These are phyloP conservation scores for Elachura formosa DNA, from an alignment of 2,113 vertebrate species.

Conservation along the genomic window DNA sequence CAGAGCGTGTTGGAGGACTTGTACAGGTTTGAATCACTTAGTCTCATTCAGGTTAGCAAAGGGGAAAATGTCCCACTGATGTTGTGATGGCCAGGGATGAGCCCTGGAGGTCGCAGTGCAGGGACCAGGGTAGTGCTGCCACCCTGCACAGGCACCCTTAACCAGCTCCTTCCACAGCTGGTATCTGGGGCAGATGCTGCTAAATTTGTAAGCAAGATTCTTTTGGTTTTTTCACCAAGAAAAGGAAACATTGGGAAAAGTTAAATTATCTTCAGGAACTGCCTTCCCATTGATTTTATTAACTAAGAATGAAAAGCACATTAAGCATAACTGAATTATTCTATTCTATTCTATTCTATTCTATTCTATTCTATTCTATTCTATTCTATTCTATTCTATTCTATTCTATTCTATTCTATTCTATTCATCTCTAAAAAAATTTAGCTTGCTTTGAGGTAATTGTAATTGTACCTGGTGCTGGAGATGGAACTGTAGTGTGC, in stretches of 20 bases:
- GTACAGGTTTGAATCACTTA: not conserved
- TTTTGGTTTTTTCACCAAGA: not conserved
- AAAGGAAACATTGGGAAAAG: not conserved
- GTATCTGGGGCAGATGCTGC: not conserved
- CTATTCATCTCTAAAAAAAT: not conserved
- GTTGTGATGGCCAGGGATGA: not conserved
- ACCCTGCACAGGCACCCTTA: not conserved
- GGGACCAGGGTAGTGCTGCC: not conserved
- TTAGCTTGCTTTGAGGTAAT: not conserved
- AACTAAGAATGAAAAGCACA: not conserved
- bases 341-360: too few species aligned
- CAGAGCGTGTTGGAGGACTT: fast-evolving
- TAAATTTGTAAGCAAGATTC: not conserved
- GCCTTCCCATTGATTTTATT: not conserved
- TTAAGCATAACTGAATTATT: not conserved
- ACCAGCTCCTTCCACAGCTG: not conserved
- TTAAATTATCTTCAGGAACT: not conserved
- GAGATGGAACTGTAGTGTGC: not conserved
- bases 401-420: too few species aligned
- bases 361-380: too few species aligned
- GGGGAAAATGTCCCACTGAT: too few species aligned
- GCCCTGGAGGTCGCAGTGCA: fast-evolving
- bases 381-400: too few species aligned
- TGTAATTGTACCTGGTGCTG: not conserved
- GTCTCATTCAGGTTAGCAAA: not conserved